Percentiles rank a stretch among this genome's conserved stretches.
Conservation (phyloP, 1,140 invertebrate species). For the Leptopilina clavipes region DNA sequence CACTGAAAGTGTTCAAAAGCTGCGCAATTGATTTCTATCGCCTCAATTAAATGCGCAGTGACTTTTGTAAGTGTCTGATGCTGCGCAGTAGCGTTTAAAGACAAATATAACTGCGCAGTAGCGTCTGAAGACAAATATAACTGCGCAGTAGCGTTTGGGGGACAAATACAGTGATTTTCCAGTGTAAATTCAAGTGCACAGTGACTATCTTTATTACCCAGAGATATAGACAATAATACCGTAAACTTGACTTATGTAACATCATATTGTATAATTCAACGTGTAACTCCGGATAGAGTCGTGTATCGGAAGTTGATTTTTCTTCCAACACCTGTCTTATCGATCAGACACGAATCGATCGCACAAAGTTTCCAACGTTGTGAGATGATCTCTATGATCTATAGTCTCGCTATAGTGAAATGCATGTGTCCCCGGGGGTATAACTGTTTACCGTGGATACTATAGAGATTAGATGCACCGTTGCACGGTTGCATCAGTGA, state of each 20-base stretch:
- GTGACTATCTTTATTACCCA: background rate
- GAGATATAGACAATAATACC: conserved; percentile 20
- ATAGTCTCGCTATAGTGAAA: conserved; percentile 55
- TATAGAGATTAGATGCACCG: conserved; percentile 63
- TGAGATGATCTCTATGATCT: conserved; percentile 64
- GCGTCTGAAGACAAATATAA: no score
- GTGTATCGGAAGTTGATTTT: conserved; percentile 54
- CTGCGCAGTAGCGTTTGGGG: background rate
- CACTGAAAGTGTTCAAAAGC: no score
- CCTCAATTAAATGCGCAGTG: no score
- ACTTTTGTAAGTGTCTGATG: no score
- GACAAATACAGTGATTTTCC: no score
- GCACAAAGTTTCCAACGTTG: conserved; percentile 57
- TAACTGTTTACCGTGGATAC: conserved; percentile 63
- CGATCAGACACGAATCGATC: conserved; percentile 60
- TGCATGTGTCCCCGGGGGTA: conserved; percentile 60
- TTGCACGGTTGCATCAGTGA: conserved; percentile 59
- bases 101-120: no score
- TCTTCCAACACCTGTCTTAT: conserved; percentile 61
- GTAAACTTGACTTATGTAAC: conserved; percentile 39
- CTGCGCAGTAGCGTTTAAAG: no score
- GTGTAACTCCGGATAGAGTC: conserved; percentile 37
- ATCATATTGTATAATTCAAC: conserved; percentile 14
- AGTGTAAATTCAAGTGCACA: background rate
- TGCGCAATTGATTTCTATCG: no score